phyloP scores from a whole-genome alignment of 2,113 vertebrate genomes.

The Burhinus bistriatus region DNA sequence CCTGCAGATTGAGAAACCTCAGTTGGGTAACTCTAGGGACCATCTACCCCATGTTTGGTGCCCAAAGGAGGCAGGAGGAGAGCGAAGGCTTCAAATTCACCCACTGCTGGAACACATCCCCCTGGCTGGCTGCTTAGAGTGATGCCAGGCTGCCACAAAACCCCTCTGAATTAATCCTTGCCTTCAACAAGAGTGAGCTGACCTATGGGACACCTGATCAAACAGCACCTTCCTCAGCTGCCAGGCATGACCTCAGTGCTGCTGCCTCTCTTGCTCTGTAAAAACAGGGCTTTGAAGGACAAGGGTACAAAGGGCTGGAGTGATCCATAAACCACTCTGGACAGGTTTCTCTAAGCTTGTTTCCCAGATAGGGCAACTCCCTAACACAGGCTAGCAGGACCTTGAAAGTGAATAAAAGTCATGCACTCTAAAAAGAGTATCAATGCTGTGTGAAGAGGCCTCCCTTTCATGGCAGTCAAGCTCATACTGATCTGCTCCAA shows the following conservation, averaged over 20 bases:
- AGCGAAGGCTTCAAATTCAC: background rate
- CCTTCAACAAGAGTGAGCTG: background rate
- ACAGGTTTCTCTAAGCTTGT: background rate
- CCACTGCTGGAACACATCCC: background rate
- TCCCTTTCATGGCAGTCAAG: background rate
- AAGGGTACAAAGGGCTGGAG: background rate
- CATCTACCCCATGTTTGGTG: background rate
- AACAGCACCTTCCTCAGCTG: background rate
- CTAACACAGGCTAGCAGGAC: fast-evolving
- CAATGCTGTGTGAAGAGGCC: fast-evolving
- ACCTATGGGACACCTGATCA: background rate
- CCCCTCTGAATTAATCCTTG: background rate
- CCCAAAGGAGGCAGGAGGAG: background rate
- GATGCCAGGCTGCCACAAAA: background rate
- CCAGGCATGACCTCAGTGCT: background rate
- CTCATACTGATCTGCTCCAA: background rate
- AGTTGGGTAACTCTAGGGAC: background rate
- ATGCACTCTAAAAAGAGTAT: background rate
- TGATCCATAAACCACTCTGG: background rate
- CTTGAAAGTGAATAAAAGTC: background rate
- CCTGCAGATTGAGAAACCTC: background rate
- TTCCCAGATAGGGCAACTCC: background rate
- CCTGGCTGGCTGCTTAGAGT: background rate
- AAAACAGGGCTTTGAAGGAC: background rate
- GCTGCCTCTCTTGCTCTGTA: background rate